Evolutionary conservation across 1,140 invertebrate genomes (phyloP).

Genomic region (Zaprionus camerounensis): DNA sequence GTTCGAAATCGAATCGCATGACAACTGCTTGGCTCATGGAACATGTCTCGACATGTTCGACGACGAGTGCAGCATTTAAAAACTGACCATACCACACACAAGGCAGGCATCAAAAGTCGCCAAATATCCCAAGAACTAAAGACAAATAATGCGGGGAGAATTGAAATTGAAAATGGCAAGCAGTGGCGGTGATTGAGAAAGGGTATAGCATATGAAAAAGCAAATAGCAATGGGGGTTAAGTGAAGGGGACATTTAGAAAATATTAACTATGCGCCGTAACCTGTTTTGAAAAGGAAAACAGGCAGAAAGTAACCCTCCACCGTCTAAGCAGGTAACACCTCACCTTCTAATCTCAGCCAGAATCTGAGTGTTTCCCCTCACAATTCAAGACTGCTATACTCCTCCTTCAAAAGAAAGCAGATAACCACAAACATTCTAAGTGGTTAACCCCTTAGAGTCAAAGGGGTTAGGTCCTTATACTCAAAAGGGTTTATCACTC

Average conservation of each 20-base stretch:
- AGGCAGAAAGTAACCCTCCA: too few relatives aligned
- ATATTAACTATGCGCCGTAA: too few relatives aligned
- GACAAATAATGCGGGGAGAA: slow-evolving; percentile 47
- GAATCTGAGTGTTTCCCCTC: too few relatives aligned
- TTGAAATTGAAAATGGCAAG: slow-evolving; percentile 45
- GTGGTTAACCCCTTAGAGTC: not conserved
- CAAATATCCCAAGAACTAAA: slow-evolving; percentile 28
- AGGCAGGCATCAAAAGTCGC: slow-evolving; percentile 58
- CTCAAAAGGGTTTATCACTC: too few relatives aligned
- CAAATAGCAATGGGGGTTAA: too few relatives aligned
- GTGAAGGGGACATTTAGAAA: too few relatives aligned
- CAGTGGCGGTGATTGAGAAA: slow-evolving; percentile 23
- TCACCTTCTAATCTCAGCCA: too few relatives aligned
- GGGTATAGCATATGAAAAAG: not conserved
- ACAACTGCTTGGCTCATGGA: slow-evolving; percentile 31
- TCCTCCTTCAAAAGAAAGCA: too few relatives aligned
- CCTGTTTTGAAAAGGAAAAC: too few relatives aligned
- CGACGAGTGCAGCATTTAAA: slow-evolving; percentile 68
- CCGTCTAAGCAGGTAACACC: too few relatives aligned
- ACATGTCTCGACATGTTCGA: slow-evolving; percentile 23
- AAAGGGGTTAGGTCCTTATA: not conserved
- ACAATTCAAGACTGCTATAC: too few relatives aligned
- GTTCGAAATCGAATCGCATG: slow-evolving; percentile 67
- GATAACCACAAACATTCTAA: not conserved
- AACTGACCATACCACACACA: slow-evolving; percentile 55